These are phyloP conservation scores for Tetragnatha versicolor DNA, from an alignment of 1,140 invertebrate genomes.

Conservation along the genomic window DNA sequence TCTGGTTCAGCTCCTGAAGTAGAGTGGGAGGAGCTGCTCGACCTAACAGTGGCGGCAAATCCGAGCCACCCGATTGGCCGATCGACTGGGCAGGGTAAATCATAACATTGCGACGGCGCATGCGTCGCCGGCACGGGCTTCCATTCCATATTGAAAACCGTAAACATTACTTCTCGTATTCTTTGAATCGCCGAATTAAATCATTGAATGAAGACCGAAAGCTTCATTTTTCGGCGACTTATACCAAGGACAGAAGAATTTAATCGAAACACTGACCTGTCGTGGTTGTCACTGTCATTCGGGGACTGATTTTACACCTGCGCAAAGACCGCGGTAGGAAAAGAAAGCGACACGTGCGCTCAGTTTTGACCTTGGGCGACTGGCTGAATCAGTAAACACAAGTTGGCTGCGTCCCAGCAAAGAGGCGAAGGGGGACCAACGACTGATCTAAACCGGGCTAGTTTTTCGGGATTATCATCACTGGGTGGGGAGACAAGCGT, in stretches of 20 bases:
- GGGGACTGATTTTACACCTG: constrained; percentile 10
- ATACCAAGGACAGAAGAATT: too few species aligned
- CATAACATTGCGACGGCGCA: constrained; percentile 42
- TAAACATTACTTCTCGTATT: constrained; percentile 39
- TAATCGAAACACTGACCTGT: too few species aligned
- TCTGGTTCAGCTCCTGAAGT: background rate
- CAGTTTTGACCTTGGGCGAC: constrained; percentile 51
- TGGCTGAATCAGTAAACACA: constrained; percentile 54
- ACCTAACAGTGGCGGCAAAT: constrained; percentile 47
- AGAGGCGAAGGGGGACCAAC: too few species aligned
- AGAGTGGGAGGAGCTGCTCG: constrained; percentile 2
- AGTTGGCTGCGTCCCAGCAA: constrained; percentile 39
- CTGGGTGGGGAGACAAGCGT: too few species aligned
- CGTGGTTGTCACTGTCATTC: background rate
- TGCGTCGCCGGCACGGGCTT: background rate
- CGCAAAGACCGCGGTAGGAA: constrained; percentile 4
- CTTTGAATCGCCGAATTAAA: too few species aligned
- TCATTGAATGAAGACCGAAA: too few species aligned
- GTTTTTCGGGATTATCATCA: too few species aligned
- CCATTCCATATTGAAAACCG: constrained; percentile 40
- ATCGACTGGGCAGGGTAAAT: constrained; percentile 37
- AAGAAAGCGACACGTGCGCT: constrained; percentile 32
- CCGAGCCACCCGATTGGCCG: constrained; percentile 15
- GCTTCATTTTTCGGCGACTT: too few species aligned
- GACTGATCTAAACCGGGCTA: too few species aligned